Evolutionary conservation across 2,888 invertebrate genomes (phyloP).

Genomic region (Blera fallax): DNA sequence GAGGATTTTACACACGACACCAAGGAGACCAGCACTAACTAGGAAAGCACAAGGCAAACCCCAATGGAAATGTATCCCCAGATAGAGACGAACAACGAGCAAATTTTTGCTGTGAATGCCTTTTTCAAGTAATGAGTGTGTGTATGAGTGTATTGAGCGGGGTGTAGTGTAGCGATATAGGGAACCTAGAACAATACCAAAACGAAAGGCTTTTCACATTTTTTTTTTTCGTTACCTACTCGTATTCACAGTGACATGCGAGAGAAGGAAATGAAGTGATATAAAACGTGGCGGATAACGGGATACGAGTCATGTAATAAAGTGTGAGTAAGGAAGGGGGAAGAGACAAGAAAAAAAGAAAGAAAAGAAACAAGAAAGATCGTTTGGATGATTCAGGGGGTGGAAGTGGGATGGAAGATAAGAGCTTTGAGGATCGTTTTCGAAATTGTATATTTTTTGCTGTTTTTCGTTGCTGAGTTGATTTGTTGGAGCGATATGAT

Average conservation of each 20-base stretch:
- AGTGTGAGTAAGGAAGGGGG: conserved; percentile 4
- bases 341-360: not conserved
- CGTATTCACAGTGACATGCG: conserved; percentile 30
- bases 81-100: conserved; percentile 25
- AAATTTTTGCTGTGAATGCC: conserved; percentile 25
- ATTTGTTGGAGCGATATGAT: not conserved
- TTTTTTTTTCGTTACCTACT: conserved; percentile 4
- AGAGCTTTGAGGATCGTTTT: conserved; percentile 57
- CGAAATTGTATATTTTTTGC: not conserved
- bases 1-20: conserved; percentile 73
- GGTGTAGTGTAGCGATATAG: not conserved
- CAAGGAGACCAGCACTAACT: conserved; percentile 57
- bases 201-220: conserved; percentile 42
- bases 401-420: not conserved
- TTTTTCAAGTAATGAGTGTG: conserved; percentile 17
- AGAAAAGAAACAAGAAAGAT: not conserved
- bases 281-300: conserved; percentile 65
- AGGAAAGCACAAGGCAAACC: conserved; percentile 44
- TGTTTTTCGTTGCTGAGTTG: not conserved
- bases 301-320: conserved; percentile 43
- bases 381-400: not conserved
- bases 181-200: conserved; percentile 66
- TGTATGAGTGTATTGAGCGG: not conserved
- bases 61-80: conserved; percentile 58
- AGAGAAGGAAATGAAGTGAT: conserved; percentile 51